Conservation (phyloP, 2,888 invertebrate genomes). For the Cordilura impudica region DNA sequence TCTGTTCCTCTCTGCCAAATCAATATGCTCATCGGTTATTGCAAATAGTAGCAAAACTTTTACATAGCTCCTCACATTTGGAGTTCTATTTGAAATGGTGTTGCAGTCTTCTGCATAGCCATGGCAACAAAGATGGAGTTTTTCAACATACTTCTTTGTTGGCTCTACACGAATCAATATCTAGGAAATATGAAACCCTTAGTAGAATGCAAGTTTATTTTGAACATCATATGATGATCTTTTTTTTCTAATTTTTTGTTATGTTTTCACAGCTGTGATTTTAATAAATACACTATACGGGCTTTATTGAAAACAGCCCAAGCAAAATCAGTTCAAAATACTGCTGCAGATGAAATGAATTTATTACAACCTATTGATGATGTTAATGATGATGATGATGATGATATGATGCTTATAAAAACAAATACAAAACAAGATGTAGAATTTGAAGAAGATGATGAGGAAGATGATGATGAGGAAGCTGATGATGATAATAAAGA, state of each 20-base stretch:
- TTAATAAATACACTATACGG: conserved; percentile 90
- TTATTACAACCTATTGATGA: conserved; percentile 63
- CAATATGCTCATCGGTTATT: conserved; percentile 88
- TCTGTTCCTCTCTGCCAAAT: conserved; percentile 84
- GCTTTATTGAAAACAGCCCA: conserved; percentile 81
- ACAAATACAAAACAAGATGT: conserved; percentile 45
- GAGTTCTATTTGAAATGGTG: conserved; percentile 94
- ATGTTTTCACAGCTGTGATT: conserved; percentile 84
- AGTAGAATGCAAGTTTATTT: conserved; percentile 87
- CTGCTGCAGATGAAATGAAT: background rate
- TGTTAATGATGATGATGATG: conserved; percentile 65
- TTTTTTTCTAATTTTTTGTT: conserved; percentile 1
- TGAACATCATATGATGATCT: too few relatives aligned
- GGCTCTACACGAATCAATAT: conserved; percentile 87
- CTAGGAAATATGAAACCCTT: conserved; percentile 87
- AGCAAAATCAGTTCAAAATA: conserved; percentile 24
- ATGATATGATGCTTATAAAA: conserved; percentile 70
- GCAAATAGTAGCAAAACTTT: conserved; percentile 83
- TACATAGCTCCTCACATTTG: conserved; percentile 89
- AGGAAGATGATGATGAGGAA: conserved; percentile 67
- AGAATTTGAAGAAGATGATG: conserved; percentile 29
- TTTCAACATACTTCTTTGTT: conserved; percentile 84
- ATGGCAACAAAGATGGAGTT: conserved; percentile 81
- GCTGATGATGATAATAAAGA: conserved; percentile 64
- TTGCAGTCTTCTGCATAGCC: conserved; percentile 82